A percentile compares a stretch with the other conserved stretches of the same genome.
These are phyloP conservation scores for Procavia capensis DNA, from an alignment of 2,113 vertebrate genomes.

Conservation along the genomic window DNA sequence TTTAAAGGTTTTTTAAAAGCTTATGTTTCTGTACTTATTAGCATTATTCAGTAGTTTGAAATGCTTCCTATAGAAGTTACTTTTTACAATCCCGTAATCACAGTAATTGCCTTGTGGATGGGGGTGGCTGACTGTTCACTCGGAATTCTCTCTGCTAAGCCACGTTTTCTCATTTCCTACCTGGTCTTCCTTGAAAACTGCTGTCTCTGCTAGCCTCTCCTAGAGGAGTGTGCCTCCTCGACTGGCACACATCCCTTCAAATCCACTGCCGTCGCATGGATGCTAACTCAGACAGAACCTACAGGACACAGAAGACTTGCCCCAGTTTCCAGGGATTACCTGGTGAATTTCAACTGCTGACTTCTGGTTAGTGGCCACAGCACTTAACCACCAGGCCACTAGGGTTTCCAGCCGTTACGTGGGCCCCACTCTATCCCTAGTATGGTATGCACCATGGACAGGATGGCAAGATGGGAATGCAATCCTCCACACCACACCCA, in stretches of 20 bases:
- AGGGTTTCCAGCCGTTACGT: too few species aligned
- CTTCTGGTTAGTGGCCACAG: too few species aligned
- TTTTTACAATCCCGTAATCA: not conserved
- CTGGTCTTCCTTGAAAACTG: not conserved
- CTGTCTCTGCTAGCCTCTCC: not conserved
- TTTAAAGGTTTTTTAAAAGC: too few species aligned
- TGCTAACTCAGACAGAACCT: too few species aligned
- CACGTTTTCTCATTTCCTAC: not conserved
- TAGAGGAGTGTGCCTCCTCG: not conserved
- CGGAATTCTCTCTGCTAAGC: not conserved
- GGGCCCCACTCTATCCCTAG: too few species aligned
- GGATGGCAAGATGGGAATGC: not conserved
- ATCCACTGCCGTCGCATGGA: too few species aligned
- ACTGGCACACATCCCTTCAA: fast-evolving
- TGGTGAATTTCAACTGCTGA: too few species aligned
- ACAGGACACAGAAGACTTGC: too few species aligned
- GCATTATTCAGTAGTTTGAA: not conserved
- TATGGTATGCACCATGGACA: too few species aligned
- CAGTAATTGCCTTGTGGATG: not conserved
- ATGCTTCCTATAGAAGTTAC: not conserved
- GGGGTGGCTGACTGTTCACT: not conserved
- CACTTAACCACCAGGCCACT: too few species aligned
- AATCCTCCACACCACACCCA: not conserved
- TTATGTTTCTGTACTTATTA: too few species aligned
- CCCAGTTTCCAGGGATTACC: too few species aligned